Conservation (phyloP, 2,797 vertebrate species). For the Stomatorhinus walkeri region DNA sequence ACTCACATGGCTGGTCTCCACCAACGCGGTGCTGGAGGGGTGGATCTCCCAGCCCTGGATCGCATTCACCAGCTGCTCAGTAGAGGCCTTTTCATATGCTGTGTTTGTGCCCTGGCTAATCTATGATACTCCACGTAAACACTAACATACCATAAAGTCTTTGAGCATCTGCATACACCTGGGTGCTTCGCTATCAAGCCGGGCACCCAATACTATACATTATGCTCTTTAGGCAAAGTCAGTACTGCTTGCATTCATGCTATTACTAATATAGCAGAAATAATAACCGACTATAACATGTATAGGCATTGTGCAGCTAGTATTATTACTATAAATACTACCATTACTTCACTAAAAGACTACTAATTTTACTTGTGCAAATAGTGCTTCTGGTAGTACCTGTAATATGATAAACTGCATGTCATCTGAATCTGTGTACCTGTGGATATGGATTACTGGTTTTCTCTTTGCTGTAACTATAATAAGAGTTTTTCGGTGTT, state of each 20-base stretch:
- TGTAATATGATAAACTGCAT: neutral
- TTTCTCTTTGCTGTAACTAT: neutral
- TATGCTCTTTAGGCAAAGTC: neutral
- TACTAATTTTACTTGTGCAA: neutral
- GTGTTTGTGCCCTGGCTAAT: neutral
- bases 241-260: neutral
- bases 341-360: neutral
- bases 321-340: neutral
- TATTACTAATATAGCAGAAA: neutral
- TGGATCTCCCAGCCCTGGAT: neutral
- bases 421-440: neutral
- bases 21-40: too few species aligned
- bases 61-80: neutral
- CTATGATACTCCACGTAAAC: neutral
- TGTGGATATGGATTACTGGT: neutral
- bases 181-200: constrained; percentile 32
- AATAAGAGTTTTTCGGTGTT: neutral
- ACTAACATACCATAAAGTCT: constrained; percentile 22
- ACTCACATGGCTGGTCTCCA: neutral
- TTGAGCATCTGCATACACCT: constrained; percentile 45
- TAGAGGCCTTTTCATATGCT: neutral
- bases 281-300: neutral
- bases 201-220: neutral
- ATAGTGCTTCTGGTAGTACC: neutral
- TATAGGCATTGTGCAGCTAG: neutral